Conservation (phyloP, 92 coral and sea anemone species). For the Palythoa grandiflora region DNA sequence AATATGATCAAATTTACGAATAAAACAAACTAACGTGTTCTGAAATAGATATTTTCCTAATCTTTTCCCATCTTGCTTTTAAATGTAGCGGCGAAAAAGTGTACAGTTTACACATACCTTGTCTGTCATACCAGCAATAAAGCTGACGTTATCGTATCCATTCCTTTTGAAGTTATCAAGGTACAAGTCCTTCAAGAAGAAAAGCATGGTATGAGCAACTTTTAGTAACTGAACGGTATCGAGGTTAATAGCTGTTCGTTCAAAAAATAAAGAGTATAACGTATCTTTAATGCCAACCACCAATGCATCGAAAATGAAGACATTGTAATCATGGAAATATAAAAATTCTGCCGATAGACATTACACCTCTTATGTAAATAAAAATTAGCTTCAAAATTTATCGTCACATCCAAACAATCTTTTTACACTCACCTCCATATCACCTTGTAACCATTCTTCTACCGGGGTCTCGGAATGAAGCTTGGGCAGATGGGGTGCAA, state of each 20-base stretch:
- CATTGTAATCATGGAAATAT: too few species aligned
- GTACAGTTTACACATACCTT: constrained; percentile 60
- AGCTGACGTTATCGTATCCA: constrained; percentile 91
- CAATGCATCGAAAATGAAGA: too few species aligned
- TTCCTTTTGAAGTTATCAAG: constrained; percentile 74
- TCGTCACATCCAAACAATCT: not conserved
- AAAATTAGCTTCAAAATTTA: too few species aligned
- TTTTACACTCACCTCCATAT: constrained; percentile 71
- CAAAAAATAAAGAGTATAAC: too few species aligned
- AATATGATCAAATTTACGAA: too few species aligned
- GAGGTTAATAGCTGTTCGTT: not conserved
- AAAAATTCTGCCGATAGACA: too few species aligned
- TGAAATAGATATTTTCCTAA: too few species aligned
- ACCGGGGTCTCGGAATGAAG: constrained; percentile 81
- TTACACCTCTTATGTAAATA: too few species aligned
- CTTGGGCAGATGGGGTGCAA: constrained; percentile 83
- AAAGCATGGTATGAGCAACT: not conserved
- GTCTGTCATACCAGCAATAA: constrained; percentile 91
- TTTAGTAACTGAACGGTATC: not conserved
- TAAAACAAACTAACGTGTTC: too few species aligned
- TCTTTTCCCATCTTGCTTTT: too few species aligned
- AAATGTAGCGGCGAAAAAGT: not conserved
- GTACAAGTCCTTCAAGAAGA: constrained; percentile 57
- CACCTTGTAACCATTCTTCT: constrained; percentile 87
- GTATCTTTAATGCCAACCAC: too few species aligned